phyloP scores from a whole-genome alignment of 2,888 invertebrate species.

The Melanotus villosus region DNA sequence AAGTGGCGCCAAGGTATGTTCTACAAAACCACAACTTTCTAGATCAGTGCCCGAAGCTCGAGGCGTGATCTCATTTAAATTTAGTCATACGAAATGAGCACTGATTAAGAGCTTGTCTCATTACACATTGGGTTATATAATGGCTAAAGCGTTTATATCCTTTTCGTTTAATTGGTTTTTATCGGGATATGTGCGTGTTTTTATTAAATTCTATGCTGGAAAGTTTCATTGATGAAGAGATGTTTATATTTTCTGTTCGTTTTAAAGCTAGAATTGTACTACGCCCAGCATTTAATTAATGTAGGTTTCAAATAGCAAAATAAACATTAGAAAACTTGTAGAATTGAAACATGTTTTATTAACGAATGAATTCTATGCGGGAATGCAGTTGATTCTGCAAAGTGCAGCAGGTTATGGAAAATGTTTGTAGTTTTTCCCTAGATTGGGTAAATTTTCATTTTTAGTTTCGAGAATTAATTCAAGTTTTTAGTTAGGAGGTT shows the following conservation, averaged over 20 bases:
- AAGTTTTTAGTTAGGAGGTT: too few relatives aligned
- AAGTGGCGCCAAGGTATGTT: slow-evolving; percentile 23
- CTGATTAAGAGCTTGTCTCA: slow-evolving; percentile 13
- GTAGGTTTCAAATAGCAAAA: too few relatives aligned
- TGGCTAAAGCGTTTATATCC: neutral
- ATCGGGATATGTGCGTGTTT: slow-evolving; percentile 5
- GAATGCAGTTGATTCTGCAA: too few relatives aligned
- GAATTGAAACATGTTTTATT: too few relatives aligned
- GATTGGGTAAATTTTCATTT: too few relatives aligned
- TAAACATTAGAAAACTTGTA: too few relatives aligned
- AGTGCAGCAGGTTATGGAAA: too few relatives aligned
- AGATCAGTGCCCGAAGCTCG: slow-evolving; percentile 4
- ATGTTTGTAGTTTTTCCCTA: too few relatives aligned
- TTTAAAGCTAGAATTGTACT: too few relatives aligned
- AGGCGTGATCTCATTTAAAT: slow-evolving; percentile 1
- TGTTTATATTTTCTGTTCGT: neutral
- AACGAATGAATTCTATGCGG: too few relatives aligned
- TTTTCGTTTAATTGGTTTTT: neutral
- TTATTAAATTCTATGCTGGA: neutral
- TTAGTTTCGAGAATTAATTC: too few relatives aligned
- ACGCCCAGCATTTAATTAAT: too few relatives aligned
- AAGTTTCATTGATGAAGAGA: slow-evolving; percentile 14
- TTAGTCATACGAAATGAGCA: neutral
- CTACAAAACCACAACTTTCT: slow-evolving; percentile 16
- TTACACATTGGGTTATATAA: neutral